Evolutionary conservation across 2,888 invertebrate genomes (phyloP).

Genomic region (Macaria notata): DNA sequence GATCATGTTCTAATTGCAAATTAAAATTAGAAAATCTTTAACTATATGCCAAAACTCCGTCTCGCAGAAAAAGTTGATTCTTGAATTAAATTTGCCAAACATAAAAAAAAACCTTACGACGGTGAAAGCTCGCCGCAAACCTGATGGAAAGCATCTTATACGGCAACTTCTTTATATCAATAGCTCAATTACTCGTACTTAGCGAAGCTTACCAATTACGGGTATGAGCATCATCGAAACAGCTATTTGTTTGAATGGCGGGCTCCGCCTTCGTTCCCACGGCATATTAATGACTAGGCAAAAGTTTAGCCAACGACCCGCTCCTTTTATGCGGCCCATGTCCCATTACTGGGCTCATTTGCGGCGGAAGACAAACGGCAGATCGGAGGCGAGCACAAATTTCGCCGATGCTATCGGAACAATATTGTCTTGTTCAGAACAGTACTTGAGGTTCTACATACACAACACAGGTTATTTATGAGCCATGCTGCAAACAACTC

Average conservation of each 20-base stretch:
- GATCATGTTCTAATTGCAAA: too few relatives aligned
- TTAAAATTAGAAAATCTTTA: too few relatives aligned
- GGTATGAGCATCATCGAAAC: conserved; percentile 28
- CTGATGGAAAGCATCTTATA: conserved; percentile 4
- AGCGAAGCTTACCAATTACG: conserved; percentile 17
- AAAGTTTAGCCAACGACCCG: conserved; percentile 61
- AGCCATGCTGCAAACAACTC: too few relatives aligned
- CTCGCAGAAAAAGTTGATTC: not conserved
- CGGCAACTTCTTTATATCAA: conserved; percentile 3
- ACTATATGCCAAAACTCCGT: not conserved
- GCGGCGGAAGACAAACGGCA: conserved; percentile 77
- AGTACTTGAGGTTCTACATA: conserved; percentile 7
- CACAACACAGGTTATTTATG: too few relatives aligned
- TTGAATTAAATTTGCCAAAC: not conserved
- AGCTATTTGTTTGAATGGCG: conserved; percentile 33
- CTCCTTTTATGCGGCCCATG: conserved; percentile 66
- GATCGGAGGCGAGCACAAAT: conserved; percentile 74
- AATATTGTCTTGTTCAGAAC: conserved; percentile 12
- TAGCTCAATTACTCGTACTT: conserved; percentile 18
- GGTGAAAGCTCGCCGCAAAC: not conserved
- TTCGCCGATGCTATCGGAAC: conserved; percentile 74
- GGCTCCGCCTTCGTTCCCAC: conserved; percentile 61
- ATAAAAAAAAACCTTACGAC: not conserved
- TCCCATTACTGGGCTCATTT: conserved; percentile 75
- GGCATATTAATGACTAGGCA: conserved; percentile 75